Evolutionary conservation across 2,888 invertebrate genomes (phyloP).

Genomic region (Nasonovia ribisnigri): DNA sequence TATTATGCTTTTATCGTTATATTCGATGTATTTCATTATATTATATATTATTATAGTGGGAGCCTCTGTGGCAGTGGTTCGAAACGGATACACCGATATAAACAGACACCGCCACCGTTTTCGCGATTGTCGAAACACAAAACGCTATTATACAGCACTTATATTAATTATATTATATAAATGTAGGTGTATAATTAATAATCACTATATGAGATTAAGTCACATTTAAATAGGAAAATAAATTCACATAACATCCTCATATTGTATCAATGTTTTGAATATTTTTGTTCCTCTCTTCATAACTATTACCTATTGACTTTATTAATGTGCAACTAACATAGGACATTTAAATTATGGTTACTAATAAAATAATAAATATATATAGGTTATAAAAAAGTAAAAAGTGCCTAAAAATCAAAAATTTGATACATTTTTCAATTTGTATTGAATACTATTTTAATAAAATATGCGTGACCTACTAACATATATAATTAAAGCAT

Average conservation of each 20-base stretch:
- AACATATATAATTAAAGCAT: neutral
- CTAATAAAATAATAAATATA: neutral
- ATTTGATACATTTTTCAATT: neutral
- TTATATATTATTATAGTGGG: neutral
- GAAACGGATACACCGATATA: constrained; percentile 14
- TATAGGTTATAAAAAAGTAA: neutral
- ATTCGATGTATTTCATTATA: neutral
- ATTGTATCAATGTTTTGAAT: neutral
- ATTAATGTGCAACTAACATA: neutral
- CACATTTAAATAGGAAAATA: neutral
- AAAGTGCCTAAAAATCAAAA: neutral
- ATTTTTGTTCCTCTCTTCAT: neutral
- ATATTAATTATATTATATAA: neutral
- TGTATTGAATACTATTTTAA: neutral
- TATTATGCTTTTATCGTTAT: neutral
- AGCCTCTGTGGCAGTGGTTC: neutral
- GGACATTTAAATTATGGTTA: neutral
- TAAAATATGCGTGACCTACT: neutral
- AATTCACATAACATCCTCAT: neutral
- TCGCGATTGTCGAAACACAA: neutral
- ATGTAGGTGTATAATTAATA: neutral
- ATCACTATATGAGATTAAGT: neutral
- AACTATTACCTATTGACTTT: neutral
- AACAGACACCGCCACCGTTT: neutral
- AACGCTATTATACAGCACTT: neutral